Conservation (phyloP, 2,797 vertebrate species). For the Holocentrus rufus region DNA sequence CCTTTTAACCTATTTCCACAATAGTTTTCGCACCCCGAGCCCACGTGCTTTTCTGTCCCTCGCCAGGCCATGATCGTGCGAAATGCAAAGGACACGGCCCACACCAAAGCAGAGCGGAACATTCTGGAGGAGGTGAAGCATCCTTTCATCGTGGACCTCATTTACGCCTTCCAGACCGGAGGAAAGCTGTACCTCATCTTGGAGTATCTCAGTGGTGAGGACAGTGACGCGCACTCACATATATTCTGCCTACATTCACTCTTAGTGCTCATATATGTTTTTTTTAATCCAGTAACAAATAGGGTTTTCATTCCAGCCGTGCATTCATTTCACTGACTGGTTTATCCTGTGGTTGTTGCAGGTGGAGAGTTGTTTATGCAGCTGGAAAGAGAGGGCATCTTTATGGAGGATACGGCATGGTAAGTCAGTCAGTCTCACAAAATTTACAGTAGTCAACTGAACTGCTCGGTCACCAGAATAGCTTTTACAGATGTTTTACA, state of each 20-base stretch:
- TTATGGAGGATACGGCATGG: conserved; percentile 99
- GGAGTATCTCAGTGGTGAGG: conserved; percentile 98
- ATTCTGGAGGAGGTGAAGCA: conserved; percentile 99
- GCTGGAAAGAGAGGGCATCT: conserved; percentile 97
- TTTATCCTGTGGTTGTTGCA: conserved; percentile 60
- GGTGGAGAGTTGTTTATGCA: conserved; percentile 99
- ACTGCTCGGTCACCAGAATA: no score
- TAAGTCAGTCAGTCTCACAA: conserved; percentile 73
- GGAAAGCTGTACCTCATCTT: conserved; percentile 99
- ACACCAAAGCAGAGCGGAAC: conserved; percentile 98
- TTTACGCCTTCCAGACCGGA: conserved; percentile 99
- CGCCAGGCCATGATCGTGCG: conserved; percentile 98
- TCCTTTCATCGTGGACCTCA: conserved; percentile 98
- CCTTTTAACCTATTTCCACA: conserved; percentile 4
- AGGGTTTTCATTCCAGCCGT: not conserved
- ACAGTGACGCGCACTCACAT: conserved; percentile 3
- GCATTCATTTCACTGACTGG: conserved; percentile 2
- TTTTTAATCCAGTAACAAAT: not conserved
- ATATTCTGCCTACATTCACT: not conserved
- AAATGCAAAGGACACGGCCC: conserved; percentile 98
- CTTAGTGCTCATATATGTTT: not conserved
- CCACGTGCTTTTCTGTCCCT: conserved; percentile 9
- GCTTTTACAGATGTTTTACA: no score
- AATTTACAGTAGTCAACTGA: no score
- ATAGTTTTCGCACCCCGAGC: conserved; percentile 18